Evolutionary conservation across 2,888 invertebrate species (phyloP), one percentile per base, ranked within the genome.

Genomic region (Petrolisthes cinctipes): DNA sequence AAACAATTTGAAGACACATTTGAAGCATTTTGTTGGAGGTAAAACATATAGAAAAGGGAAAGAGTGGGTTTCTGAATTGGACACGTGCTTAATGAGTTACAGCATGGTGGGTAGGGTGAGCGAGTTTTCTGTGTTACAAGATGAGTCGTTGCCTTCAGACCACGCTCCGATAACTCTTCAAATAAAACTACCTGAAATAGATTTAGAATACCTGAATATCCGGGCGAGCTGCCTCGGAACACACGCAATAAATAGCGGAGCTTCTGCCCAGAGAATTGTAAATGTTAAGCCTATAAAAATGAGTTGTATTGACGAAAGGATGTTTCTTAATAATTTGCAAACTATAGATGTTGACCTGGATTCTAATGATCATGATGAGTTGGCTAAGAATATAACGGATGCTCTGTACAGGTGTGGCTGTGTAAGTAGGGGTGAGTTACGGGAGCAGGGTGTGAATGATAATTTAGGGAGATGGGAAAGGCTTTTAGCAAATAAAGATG

Each of bases 381-480:
- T 54, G 17, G 20, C 20, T 17, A 54, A 54, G 14, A 54, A 14
- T 20, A 54, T 79, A 14, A n/a, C 54, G 14, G 20, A 79, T 54
- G 20, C 14, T 54, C 54, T 79, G 79, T 53, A 79, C 23, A 20
- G 54, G 14, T 79, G 79, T 79, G 79, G 17, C 11, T n/a, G 17
- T 17, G 54, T 14, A 17, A 79, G 79, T 79, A 79, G 79, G 79
- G 7, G 79, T n/a, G 54, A 79, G 54, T 4, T n/a, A 5, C 53
- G 14, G 20, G 54, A 20, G 14, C 17, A 53, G 17, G 53, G 53
- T 79, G 54, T 17, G 5, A 79, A 79, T 54, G 54, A 53, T 79
- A 54, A 4, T 6, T 79, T 79, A 79, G 78, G 54, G 78, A 79
- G 78, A 51, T 79, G 78, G 54, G 78, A 79, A 79, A 79, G 53